Base-by-base conservation (phyloP, 2,113 vertebrate genomes). In the Thinocorus orbignyianus region DNA sequence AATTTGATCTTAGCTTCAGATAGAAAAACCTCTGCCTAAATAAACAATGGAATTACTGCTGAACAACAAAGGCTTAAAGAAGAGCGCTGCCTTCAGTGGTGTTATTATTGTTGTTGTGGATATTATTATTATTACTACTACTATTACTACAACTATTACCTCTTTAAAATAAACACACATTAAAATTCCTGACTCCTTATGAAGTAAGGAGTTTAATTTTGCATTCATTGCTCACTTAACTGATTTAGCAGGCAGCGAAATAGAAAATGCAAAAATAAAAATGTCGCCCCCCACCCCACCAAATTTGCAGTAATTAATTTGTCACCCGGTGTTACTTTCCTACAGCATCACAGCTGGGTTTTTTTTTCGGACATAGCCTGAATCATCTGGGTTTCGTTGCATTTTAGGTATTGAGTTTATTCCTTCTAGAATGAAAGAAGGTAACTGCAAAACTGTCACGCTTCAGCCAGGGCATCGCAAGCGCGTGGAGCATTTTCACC, bases 1-100 rank as follows among this genome's bases (percentile, higher is more conserved):
- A 95, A 96, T 98, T 97, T 94, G 97, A 97, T 98, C 90, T 96
- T 54, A 83, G 88, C 93, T 93, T 96, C 95, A 94, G 97, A 97
- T 97, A 97, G 93, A 94, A 93, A 97, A 98, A 91, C 94, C 93
- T 88, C 96, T 95, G 92, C 96, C 94, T 97, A 96, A 97, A 97
- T 96, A 94, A 97, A 97, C 96, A 98, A 49, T 82, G 83, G 96
- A 96, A 93, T 97, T 97, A 90, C 95, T 93, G 88, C 90, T 61
- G 68, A 93, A 33, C 90, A 91, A 89, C 92, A 92, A 88, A 96
- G 95, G 90, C 86, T 85, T 52, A 81, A 76, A 86, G 78, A 92
- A 88, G 74, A 81, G 73, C 83, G 81, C 76, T 96, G 84, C 85
- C 76, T 89, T 93, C 66, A 65, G 90, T 93, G 72, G n/a, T 92